phyloP scores from a whole-genome alignment of 2,888 invertebrate species.

The Dione vanillae region DNA sequence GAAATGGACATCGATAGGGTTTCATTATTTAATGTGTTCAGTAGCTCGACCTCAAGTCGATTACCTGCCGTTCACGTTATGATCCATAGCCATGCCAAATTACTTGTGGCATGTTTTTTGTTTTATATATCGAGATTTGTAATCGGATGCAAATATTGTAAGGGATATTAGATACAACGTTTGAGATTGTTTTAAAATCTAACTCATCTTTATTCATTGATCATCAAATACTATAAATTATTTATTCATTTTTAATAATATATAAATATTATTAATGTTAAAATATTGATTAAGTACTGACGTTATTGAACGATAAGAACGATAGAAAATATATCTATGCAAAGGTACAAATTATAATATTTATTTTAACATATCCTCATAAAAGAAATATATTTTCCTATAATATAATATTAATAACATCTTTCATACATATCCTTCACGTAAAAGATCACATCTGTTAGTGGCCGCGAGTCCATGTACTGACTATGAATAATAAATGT shows the following conservation, averaged over 20 bases:
- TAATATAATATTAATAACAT: conserved; percentile 14
- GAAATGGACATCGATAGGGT: conserved; percentile 58
- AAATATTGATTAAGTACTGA: neutral
- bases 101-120: conserved; percentile 52
- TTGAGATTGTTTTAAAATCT: conserved; percentile 11
- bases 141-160: conserved; percentile 27
- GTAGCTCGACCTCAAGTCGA: conserved; percentile 63
- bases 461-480: conserved; percentile 79
- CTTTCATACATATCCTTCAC: conserved; percentile 74
- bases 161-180: conserved; percentile 20
- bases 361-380: neutral
- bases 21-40: conserved; percentile 65
- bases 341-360: neutral
- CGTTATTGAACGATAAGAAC: neutral
- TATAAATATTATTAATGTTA: neutral
- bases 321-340: neutral
- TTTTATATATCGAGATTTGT: conserved; percentile 25
- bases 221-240: neutral
- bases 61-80: conserved; percentile 60
- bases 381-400: neutral
- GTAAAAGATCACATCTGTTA: conserved; percentile 84
- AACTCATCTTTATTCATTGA: conserved; percentile 1
- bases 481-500: conserved; percentile 84
- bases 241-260: neutral
- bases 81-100: conserved; percentile 60